A percentile compares a stretch with the other conserved stretches of the same genome.
Conservation (phyloP, 1,140 invertebrate species). For the Drosophila simulans region DNA sequence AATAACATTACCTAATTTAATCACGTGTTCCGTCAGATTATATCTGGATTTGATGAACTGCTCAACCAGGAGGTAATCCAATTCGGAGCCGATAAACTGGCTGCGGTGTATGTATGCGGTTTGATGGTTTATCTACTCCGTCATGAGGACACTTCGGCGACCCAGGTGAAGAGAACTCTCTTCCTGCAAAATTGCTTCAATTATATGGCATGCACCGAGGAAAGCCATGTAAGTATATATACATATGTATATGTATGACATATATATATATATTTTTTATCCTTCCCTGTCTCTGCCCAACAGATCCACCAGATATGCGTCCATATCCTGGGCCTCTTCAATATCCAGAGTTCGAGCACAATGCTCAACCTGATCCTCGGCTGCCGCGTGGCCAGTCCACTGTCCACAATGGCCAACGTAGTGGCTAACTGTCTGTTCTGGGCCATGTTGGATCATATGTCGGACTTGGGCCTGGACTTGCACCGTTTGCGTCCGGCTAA, state of each 20-base stretch:
- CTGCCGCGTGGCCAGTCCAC: conserved; percentile 45
- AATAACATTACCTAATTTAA: too few species aligned
- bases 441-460: conserved; percentile 52
- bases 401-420: conserved; percentile 57
- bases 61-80: conserved; percentile 48
- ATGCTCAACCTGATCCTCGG: conserved; percentile 57
- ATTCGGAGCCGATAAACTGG: conserved; percentile 52
- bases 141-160: conserved; percentile 37
- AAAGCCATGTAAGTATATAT: conserved; percentile 33
- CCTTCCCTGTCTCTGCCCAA: not conserved
- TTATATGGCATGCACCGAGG: conserved; percentile 64
- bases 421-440: conserved; percentile 55
- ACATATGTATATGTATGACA: not conserved
- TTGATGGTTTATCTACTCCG: conserved; percentile 60
- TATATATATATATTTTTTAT: not conserved
- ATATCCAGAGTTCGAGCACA: conserved; percentile 31
- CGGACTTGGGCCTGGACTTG: conserved; percentile 43
- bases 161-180: conserved; percentile 47
- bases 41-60: conserved; percentile 37
- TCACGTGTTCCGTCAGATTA: conserved; percentile 13
- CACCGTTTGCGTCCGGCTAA: conserved; percentile 44
- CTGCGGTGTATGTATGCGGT: conserved; percentile 48
- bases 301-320: conserved; percentile 50
- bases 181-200: conserved; percentile 61
- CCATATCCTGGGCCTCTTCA: conserved; percentile 35